phyloP scores from a whole-genome alignment of 1,140 invertebrate species.

The Macrobrachium rosenbergii region DNA sequence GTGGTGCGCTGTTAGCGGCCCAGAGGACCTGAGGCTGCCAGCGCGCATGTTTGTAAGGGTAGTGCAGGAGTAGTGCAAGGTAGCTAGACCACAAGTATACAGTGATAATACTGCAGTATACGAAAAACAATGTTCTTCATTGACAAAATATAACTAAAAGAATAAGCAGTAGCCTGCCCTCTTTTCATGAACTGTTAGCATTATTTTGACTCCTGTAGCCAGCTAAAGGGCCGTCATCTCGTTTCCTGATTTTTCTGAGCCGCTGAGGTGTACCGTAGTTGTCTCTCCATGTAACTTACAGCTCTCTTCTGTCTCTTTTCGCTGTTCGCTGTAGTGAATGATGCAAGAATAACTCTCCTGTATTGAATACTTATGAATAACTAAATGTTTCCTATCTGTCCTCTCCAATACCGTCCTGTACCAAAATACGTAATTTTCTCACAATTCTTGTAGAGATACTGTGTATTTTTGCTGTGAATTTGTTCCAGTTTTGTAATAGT shows the following conservation, averaged over 20 bases:
- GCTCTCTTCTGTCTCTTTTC: conserved; percentile 65
- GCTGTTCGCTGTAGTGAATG: conserved; percentile 65
- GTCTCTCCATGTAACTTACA: conserved; percentile 61
- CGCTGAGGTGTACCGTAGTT: conserved; percentile 63
- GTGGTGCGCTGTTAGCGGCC: conserved; percentile 48
- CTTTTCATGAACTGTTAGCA: conserved; percentile 64
- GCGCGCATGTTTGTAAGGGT: conserved; percentile 65
- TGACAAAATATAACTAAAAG: conserved; percentile 66
- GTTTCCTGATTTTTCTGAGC: conserved; percentile 56
- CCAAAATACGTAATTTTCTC: conserved; percentile 66
- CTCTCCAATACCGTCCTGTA: conserved; percentile 66
- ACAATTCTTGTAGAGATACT: conserved; percentile 63
- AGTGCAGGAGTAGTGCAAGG: conserved; percentile 66
- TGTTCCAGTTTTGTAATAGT: conserved; percentile 66
- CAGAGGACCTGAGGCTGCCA: conserved; percentile 46
- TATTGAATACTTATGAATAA: conserved; percentile 59
- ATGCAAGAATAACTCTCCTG: conserved; percentile 62
- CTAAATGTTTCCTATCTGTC: conserved; percentile 61
- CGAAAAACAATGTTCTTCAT: conserved; percentile 66
- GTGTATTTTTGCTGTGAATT: conserved; percentile 64
- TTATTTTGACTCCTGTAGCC: conserved; percentile 66
- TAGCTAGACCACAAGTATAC: conserved; percentile 67
- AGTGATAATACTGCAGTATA: conserved; percentile 67
- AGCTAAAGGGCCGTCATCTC: conserved; percentile 43
- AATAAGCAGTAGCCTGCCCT: conserved; percentile 64